phyloP scores from a whole-genome alignment of 2,888 invertebrate species.

The Miltochrista miniata region DNA sequence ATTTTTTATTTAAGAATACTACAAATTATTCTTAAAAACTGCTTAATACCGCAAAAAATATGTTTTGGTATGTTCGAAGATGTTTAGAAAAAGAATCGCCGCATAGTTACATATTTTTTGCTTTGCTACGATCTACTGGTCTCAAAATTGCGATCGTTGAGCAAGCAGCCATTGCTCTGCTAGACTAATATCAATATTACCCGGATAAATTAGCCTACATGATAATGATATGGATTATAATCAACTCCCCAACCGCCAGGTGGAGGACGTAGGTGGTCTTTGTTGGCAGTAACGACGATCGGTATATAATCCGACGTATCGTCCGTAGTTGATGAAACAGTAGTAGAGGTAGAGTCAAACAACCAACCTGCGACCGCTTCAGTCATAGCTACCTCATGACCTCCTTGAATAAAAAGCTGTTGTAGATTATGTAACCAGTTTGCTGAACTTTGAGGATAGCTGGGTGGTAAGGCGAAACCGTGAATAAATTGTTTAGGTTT shows the following conservation, averaged over 20 bases:
- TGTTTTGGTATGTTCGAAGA: too few relatives aligned
- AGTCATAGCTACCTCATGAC: too few relatives aligned
- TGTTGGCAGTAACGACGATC: background rate
- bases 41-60: too few relatives aligned
- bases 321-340: background rate
- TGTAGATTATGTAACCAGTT: background rate
- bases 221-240: slow-evolving; percentile 2
- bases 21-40: too few relatives aligned
- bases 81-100: too few relatives aligned
- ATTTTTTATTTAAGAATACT: too few relatives aligned
- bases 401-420: background rate
- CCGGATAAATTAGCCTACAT: background rate
- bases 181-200: background rate
- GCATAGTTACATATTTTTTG: too few relatives aligned
- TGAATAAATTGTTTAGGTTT: background rate
- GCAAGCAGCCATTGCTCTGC: too few relatives aligned
- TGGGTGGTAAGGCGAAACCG: too few relatives aligned
- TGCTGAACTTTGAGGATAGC: background rate
- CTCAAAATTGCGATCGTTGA: too few relatives aligned
- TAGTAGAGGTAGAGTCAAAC: background rate
- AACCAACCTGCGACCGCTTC: background rate
- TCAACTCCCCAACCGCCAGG: slow-evolving; percentile 3
- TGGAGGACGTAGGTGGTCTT: background rate
- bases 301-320: background rate
- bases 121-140: too few relatives aligned